A percentile compares a stretch with the other conserved stretches of the same genome.
Evolutionary conservation across 2,888 invertebrate species (phyloP).

Genomic region (Thumatha senex): DNA sequence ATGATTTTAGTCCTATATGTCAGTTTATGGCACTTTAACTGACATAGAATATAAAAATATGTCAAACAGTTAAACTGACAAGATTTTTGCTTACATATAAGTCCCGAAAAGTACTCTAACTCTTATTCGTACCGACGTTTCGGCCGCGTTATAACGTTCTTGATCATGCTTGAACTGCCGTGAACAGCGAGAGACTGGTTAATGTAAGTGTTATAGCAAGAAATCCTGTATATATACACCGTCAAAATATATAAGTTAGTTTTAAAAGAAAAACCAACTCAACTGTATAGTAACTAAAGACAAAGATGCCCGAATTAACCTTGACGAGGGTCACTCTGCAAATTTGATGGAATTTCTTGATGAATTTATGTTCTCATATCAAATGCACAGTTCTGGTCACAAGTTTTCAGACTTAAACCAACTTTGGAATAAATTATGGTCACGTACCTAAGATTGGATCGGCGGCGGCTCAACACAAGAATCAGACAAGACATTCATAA

Average conservation of each 20-base stretch:
- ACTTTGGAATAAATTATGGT: slow-evolving; percentile 1
- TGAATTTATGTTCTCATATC: background rate
- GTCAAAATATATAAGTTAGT: background rate
- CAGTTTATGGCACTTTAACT: no score
- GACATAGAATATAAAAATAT: no score
- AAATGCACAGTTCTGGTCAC: background rate
- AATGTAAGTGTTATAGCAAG: no score
- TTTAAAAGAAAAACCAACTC: background rate
- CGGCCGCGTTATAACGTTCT: no score
- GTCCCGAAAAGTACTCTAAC: no score
- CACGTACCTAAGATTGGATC: background rate
- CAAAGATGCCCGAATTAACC: no score
- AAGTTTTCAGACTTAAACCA: background rate
- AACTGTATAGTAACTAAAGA: no score
- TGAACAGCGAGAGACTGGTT: background rate
- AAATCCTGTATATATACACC: background rate
- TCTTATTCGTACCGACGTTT: no score
- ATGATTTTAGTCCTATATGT: no score
- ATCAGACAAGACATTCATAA: background rate
- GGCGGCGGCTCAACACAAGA: background rate
- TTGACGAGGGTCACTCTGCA: background rate
- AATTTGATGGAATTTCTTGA: background rate
- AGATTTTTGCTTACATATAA: no score
- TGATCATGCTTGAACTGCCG: background rate
- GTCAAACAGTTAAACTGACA: no score